phyloP scores from a whole-genome alignment of 2,113 vertebrate genomes.

The Sterrhoptilus dennistouni region DNA sequence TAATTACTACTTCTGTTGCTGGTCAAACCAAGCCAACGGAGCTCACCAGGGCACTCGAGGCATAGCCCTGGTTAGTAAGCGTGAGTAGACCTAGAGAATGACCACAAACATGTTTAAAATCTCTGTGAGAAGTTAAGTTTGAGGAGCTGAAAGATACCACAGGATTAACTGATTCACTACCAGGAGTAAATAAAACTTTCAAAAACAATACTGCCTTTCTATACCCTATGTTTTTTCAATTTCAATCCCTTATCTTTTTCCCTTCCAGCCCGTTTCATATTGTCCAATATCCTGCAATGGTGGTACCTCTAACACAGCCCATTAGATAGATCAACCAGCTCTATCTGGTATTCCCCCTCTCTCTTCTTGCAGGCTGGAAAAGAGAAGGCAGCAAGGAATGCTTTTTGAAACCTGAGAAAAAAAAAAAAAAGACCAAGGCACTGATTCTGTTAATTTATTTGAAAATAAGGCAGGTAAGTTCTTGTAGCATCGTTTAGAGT shows the following conservation, averaged over 20 bases:
- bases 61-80: not conserved
- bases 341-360: not conserved
- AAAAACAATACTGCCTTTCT: not conserved
- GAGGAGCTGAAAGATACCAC: not conserved
- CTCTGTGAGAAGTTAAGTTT: not conserved
- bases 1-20: not conserved
- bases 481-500: not conserved
- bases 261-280: not conserved
- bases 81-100: not conserved
- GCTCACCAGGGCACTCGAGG: accelerated
- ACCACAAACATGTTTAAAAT: not conserved
- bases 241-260: not conserved
- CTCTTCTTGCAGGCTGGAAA: not conserved
- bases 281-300: not conserved
- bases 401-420: not conserved
- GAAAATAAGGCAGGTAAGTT: not conserved
- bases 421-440: not conserved
- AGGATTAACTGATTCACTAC: not conserved
- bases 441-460: not conserved
- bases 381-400: not conserved
- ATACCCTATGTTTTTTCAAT: not conserved
- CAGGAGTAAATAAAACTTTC: not conserved
- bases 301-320: not conserved
- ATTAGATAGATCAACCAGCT: not conserved
- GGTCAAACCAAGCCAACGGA: not conserved